Conservation (phyloP, 1,140 invertebrate genomes). For the Oreohelix idahoensis region DNA sequence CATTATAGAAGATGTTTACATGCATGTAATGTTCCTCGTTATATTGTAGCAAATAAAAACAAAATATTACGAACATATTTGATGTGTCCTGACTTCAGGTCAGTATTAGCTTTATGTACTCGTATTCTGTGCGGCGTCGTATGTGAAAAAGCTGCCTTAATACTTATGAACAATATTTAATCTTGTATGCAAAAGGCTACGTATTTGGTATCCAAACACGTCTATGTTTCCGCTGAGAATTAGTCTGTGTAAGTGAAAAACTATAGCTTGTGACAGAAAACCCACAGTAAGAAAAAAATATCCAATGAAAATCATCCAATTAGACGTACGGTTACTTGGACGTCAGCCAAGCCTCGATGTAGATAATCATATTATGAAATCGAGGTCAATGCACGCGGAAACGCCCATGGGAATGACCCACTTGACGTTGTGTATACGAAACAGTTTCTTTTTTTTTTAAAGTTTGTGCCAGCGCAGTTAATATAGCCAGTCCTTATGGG, state of each 20-base stretch:
- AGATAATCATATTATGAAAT: slow-evolving; percentile 4
- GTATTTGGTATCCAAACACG: too few relatives aligned
- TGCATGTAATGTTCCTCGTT: too few relatives aligned
- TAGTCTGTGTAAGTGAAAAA: neutral
- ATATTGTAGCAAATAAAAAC: too few relatives aligned
- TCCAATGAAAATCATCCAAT: neutral
- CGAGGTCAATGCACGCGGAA: neutral
- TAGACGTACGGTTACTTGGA: neutral
- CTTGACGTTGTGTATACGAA: neutral
- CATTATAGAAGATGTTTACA: too few relatives aligned
- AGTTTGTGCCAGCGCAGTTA: slow-evolving; percentile 7
- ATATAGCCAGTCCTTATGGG: neutral
- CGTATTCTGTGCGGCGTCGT: too few relatives aligned
- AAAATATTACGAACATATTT: too few relatives aligned
- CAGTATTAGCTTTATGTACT: too few relatives aligned
- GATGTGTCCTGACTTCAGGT: too few relatives aligned
- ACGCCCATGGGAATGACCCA: neutral
- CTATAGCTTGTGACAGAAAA: neutral
- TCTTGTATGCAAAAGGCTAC: too few relatives aligned
- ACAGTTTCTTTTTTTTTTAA: neutral
- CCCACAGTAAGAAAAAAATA: neutral
- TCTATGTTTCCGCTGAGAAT: neutral
- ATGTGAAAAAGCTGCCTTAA: too few relatives aligned
- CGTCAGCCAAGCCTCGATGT: neutral
- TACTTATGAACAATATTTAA: too few relatives aligned